A percentile compares a stretch with the other conserved stretches of the same genome.
Evolutionary conservation across 2,113 vertebrate species (phyloP).

Genomic region (Trematomus loennbergii): DNA sequence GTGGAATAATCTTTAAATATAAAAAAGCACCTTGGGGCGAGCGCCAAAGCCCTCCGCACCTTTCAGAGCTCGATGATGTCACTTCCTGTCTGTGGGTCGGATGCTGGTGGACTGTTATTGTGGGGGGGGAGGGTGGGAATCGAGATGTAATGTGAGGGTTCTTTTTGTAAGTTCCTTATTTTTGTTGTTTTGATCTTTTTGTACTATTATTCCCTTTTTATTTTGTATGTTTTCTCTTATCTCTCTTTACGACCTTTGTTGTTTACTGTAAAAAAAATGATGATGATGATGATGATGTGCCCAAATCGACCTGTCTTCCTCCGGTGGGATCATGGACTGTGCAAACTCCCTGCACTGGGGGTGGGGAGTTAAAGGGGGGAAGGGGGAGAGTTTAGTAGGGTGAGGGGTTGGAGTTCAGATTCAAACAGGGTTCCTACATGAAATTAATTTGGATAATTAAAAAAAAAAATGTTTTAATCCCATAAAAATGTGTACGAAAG

Average conservation of each 20-base stretch:
- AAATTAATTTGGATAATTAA: not conserved
- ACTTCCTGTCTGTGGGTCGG: slow-evolving; percentile 65
- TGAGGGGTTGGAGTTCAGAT: not conserved
- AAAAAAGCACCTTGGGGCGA: slow-evolving; percentile 78
- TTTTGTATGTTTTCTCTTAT: slow-evolving; percentile 60
- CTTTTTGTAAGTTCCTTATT: slow-evolving; percentile 63
- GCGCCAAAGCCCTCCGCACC: slow-evolving; percentile 72
- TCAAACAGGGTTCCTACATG: slow-evolving; percentile 43
- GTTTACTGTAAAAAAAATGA: slow-evolving; percentile 70
- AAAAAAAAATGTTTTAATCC: no score
- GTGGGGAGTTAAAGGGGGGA: slow-evolving; percentile 11
- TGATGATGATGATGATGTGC: slow-evolving; percentile 7
- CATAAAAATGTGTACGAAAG: not conserved
- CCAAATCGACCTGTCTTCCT: slow-evolving; percentile 13
- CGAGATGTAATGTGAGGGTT: slow-evolving; percentile 38
- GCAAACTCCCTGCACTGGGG: not conserved
- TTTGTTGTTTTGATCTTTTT: slow-evolving; percentile 70
- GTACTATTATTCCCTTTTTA: slow-evolving; percentile 69
- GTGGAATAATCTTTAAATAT: slow-evolving; percentile 36
- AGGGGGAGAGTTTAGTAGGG: not conserved
- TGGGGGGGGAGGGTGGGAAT: slow-evolving; percentile 24
- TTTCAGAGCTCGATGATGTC: slow-evolving; percentile 70
- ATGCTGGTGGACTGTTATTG: slow-evolving; percentile 28
- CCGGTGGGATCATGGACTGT: slow-evolving; percentile 38
- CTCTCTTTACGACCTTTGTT: slow-evolving; percentile 53